phyloP scores from a whole-genome alignment of 2,797 vertebrate genomes.

The Lacerta agilis region DNA sequence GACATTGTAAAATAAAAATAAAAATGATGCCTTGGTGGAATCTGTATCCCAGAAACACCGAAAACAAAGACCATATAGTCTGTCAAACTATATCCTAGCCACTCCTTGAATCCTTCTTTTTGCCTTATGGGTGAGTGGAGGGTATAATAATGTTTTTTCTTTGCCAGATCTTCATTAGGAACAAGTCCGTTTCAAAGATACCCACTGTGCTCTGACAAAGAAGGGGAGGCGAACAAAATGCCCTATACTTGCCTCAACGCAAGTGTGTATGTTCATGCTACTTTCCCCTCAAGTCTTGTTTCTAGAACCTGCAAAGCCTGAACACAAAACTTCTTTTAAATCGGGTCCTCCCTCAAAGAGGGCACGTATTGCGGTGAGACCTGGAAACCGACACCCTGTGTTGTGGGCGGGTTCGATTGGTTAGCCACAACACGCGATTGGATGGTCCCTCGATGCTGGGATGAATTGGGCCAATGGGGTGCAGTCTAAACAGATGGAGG shows the following conservation, averaged over 20 bases:
- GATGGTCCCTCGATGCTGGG: too few species aligned
- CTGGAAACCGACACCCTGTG: too few species aligned
- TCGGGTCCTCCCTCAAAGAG: too few species aligned
- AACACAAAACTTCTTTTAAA: not conserved
- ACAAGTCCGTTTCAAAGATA: conserved; percentile 34
- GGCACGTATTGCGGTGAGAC: too few species aligned
- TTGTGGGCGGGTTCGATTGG: too few species aligned
- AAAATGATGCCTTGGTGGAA: conserved; percentile 20
- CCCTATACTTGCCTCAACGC: not conserved
- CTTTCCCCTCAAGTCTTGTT: not conserved
- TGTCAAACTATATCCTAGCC: conserved; percentile 15
- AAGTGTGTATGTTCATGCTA: not conserved
- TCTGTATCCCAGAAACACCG: not conserved
- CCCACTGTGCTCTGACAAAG: conserved; percentile 2
- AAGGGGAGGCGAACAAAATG: not conserved
- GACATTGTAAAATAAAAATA: conserved; percentile 4
- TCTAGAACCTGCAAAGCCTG: not conserved
- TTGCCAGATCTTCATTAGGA: conserved; percentile 43
- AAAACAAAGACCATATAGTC: not conserved
- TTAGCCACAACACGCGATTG: too few species aligned
- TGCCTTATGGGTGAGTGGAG: not conserved
- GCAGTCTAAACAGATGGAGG: too few species aligned
- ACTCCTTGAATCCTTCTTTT: not conserved
- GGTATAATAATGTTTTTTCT: conserved; percentile 3
- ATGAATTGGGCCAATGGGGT: too few species aligned